Percentiles rank a stretch among this genome's conserved stretches.
phyloP scores from a whole-genome alignment of 2,797 vertebrate species.

The Helarctos malayanus region DNA sequence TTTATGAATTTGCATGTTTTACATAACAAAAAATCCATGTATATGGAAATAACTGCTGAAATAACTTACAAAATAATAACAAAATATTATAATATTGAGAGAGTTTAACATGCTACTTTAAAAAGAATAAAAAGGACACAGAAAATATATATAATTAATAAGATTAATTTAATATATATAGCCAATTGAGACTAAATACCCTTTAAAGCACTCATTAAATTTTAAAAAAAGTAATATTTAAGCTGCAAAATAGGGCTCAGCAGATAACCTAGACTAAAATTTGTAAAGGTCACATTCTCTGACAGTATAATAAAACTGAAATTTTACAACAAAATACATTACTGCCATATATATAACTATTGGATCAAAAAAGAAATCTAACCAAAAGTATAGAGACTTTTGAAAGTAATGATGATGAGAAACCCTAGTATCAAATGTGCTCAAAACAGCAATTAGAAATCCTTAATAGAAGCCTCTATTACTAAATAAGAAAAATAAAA shows the following conservation, averaged over 20 bases:
- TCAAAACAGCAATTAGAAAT: neutral
- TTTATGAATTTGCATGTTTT: slow-evolving; percentile 46
- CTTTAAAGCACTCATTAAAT: slow-evolving; percentile 5
- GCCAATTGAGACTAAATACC: neutral
- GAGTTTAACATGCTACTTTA: slow-evolving; percentile 33
- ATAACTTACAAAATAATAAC: neutral
- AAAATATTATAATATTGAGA: neutral
- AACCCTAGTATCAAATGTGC: neutral
- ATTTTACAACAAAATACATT: slow-evolving; percentile 25
- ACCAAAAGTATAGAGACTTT: neutral
- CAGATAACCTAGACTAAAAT: neutral
- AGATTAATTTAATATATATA: neutral
- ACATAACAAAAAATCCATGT: neutral
- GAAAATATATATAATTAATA: slow-evolving; percentile 28
- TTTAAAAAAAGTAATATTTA: neutral
- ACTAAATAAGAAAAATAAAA: slow-evolving; percentile 42
- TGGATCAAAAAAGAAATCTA: neutral
- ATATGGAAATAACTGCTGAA: slow-evolving; percentile 44
- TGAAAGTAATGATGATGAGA: slow-evolving; percentile 26
- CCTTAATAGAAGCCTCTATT: slow-evolving; percentile 19
- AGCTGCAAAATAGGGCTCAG: neutral
- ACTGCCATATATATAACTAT: slow-evolving; percentile 17
- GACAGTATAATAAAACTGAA: neutral
- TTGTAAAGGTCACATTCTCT: neutral
- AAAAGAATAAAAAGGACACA: slow-evolving; percentile 2